Evolutionary conservation across 2,113 vertebrate species (phyloP).

Genomic region (Tor tambroides): DNA sequence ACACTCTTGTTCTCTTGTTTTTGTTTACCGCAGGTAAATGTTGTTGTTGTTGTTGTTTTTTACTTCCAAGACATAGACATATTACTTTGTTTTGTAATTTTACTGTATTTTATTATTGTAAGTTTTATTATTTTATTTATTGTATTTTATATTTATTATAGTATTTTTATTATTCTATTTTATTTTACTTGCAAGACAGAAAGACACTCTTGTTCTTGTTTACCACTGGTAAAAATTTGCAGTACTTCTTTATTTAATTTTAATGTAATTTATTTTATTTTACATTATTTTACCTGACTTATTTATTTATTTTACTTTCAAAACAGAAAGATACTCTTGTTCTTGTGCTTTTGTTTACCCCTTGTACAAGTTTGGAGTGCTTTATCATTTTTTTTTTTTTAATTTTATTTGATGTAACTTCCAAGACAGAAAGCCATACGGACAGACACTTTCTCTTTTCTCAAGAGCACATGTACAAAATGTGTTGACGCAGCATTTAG

Average conservation of each 20-base stretch:
- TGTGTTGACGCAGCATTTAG: conserved; percentile 35
- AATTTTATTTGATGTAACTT: not conserved
- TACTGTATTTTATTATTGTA: not conserved
- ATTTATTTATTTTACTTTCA: not conserved
- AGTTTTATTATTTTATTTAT: not conserved
- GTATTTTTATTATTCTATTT: not conserved
- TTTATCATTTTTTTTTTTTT: not conserved
- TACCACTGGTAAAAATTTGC: not conserved
- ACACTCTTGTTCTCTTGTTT: not conserved
- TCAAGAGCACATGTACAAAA: conserved; percentile 10
- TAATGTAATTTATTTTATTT: not conserved
- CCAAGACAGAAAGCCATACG: not conserved
- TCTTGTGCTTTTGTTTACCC: not conserved
- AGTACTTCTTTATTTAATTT: not conserved
- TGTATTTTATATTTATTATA: not conserved
- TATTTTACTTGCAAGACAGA: no score
- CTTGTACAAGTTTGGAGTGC: not conserved
- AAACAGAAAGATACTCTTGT: not conserved
- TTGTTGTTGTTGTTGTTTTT: no score
- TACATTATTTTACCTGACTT: no score
- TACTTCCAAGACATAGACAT: no score
- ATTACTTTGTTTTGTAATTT: no score
- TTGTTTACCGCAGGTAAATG: no score
- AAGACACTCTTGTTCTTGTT: no score
- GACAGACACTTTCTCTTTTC: not conserved